A percentile compares a stretch with the other conserved stretches of the same genome.
These are phyloP conservation scores for Poeciliopsis prolifica DNA, from an alignment of 2,113 vertebrate genomes.

Conservation along the genomic window DNA sequence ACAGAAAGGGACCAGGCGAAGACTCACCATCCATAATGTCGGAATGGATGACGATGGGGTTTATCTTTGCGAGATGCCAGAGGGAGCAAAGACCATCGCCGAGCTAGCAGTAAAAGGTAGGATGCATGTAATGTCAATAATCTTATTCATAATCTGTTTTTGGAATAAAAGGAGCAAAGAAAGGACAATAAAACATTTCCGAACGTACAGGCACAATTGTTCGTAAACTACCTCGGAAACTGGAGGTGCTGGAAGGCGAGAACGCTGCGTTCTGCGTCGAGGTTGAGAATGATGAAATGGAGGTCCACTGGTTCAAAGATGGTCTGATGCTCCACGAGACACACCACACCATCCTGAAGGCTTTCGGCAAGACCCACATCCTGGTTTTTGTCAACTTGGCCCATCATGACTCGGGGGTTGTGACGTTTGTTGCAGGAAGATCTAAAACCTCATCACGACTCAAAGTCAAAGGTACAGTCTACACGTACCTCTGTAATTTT, in stretches of 20 bases:
- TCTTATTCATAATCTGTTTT: neutral
- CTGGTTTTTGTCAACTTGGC: conserved; percentile 91
- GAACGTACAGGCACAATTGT: conserved; percentile 71
- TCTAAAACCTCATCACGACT: conserved; percentile 90
- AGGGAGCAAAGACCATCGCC: conserved; percentile 89
- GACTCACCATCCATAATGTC: conserved; percentile 88
- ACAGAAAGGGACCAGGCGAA: conserved; percentile 82
- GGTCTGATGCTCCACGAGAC: conserved; percentile 84
- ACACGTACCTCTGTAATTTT: neutral
- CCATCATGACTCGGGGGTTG: conserved; percentile 86
- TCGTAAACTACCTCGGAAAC: conserved; percentile 87
- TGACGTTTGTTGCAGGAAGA: conserved; percentile 85
- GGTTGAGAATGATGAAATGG: conserved; percentile 80
- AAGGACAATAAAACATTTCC: neutral
- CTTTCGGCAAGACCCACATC: conserved; percentile 90
- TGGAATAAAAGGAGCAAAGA: neutral
- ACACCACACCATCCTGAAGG: conserved; percentile 85
- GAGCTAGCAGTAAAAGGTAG: conserved; percentile 89
- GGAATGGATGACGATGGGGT: conserved; percentile 89
- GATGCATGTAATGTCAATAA: neutral
- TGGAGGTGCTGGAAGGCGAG: conserved; percentile 93
- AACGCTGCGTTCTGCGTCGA: conserved; percentile 93
- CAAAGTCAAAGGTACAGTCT: conserved; percentile 88
- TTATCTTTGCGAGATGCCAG: conserved; percentile 94
- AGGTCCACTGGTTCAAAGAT: conserved; percentile 88